phyloP scores from a whole-genome alignment of 2,113 vertebrate genomes.

The Egretta garzetta region DNA sequence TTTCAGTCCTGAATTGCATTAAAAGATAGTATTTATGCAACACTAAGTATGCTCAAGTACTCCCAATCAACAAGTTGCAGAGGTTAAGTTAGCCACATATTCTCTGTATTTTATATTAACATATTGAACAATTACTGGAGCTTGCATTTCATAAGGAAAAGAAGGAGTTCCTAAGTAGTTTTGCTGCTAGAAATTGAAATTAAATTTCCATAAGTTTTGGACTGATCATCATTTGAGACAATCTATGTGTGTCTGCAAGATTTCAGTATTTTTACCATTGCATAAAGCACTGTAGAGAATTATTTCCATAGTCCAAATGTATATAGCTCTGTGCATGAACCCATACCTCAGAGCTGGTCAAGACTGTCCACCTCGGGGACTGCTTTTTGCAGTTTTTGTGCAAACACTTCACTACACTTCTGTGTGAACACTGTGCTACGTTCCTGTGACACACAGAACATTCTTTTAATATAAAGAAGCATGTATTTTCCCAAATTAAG shows the following conservation, averaged over 20 bases:
- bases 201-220: neutral
- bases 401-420: neutral
- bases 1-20: neutral
- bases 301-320: fast-evolving
- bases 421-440: neutral
- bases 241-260: neutral
- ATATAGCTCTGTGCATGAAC: neutral
- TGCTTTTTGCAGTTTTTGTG: neutral
- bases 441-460: neutral
- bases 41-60: neutral
- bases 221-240: neutral
- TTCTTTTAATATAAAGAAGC: neutral
- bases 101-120: neutral
- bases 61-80: neutral
- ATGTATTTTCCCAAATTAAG: neutral
- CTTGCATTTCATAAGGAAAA: neutral
- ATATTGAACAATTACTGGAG: neutral
- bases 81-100: neutral
- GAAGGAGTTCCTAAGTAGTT: neutral
- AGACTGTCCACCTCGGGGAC: neutral
- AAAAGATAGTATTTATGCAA: neutral
- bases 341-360: neutral
- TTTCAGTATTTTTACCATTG: neutral
- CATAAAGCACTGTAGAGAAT: neutral
- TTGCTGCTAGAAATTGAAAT: neutral